These are phyloP conservation scores for Liolophura sinensis DNA, from an alignment of 1,140 invertebrate species.

Conservation along the genomic window DNA sequence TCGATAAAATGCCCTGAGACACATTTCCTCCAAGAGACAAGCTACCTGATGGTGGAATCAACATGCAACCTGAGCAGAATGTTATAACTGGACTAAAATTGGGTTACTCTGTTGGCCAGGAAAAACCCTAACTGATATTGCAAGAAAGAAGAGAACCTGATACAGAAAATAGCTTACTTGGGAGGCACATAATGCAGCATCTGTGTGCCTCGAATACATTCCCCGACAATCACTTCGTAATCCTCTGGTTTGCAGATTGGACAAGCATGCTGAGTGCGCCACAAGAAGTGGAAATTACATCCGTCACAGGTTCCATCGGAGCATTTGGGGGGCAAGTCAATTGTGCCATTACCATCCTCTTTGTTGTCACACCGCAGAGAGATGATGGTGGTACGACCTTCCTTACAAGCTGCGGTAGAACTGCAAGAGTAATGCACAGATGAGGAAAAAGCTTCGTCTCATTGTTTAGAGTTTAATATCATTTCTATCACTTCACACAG, in stretches of 20 bases:
- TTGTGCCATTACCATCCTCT: slow-evolving; percentile 51
- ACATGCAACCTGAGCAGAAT: background rate
- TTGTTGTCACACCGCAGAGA: slow-evolving; percentile 57
- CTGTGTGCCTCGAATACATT: slow-evolving; percentile 64
- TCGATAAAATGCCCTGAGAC: too few species aligned
- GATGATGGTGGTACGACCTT: slow-evolving; percentile 64
- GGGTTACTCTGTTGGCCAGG: too few species aligned
- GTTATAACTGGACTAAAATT: background rate
- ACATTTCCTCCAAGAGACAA: too few species aligned
- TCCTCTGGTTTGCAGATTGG: slow-evolving; percentile 61
- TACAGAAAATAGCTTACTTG: slow-evolving; percentile 46
- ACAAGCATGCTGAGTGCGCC: slow-evolving; percentile 63
- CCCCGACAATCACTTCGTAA: slow-evolving; percentile 62
- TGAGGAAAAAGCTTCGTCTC: background rate
- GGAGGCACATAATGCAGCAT: slow-evolving; percentile 63
- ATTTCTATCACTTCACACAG: background rate
- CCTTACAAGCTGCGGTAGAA: slow-evolving; percentile 62
- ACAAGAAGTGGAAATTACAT: slow-evolving; percentile 67
- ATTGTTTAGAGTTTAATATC: background rate
- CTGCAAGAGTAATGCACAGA: slow-evolving; percentile 40
- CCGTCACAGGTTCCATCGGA: slow-evolving; percentile 70
- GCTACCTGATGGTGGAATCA: background rate
- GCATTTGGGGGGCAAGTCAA: slow-evolving; percentile 63
- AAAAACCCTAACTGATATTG: background rate
- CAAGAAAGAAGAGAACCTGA: background rate